Percentiles rank a stretch among this genome's conserved stretches.
These are phyloP conservation scores for Latrodectus hesperus DNA, from an alignment of 2,888 invertebrate genomes.

Conservation along the genomic window DNA sequence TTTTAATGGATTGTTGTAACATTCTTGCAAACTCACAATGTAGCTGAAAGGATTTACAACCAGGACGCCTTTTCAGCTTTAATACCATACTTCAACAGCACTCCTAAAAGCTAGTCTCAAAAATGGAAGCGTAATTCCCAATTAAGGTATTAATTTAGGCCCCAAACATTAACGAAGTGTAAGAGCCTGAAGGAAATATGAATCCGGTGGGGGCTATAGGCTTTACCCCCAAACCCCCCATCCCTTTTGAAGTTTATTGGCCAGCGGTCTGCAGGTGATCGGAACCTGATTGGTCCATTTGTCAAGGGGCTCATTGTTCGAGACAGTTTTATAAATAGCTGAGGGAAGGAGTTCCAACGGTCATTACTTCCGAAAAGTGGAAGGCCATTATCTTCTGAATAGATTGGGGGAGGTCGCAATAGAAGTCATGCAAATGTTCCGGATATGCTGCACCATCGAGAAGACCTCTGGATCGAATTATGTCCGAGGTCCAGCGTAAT, in stretches of 20 bases:
- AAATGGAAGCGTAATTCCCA: slow-evolving; percentile 55
- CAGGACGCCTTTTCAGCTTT: background rate
- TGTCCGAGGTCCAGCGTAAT: slow-evolving; percentile 3
- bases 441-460: slow-evolving; percentile 11
- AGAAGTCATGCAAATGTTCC: slow-evolving; percentile 36
- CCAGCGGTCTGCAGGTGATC: slow-evolving; percentile 51
- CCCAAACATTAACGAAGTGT: slow-evolving; percentile 27
- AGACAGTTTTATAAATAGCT: slow-evolving; percentile 57
- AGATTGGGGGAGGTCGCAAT: slow-evolving; percentile 15
- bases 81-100: background rate
- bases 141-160: slow-evolving; percentile 59
- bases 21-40: too few relatives aligned
- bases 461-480: slow-evolving; percentile 35
- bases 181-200: slow-evolving; percentile 33
- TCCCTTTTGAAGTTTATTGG: slow-evolving; percentile 20
- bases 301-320: slow-evolving; percentile 50
- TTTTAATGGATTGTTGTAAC: too few relatives aligned
- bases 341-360: slow-evolving; percentile 20
- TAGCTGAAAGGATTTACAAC: too few relatives aligned
- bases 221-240: background rate
- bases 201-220: slow-evolving; percentile 49
- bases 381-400: slow-evolving; percentile 33
- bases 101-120: slow-evolving; percentile 25
- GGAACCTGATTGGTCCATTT: slow-evolving; percentile 57
- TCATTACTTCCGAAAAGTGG: slow-evolving; percentile 53